Conservation (phyloP, 2,797 vertebrate genomes). For the Eospalax fontanierii region DNA sequence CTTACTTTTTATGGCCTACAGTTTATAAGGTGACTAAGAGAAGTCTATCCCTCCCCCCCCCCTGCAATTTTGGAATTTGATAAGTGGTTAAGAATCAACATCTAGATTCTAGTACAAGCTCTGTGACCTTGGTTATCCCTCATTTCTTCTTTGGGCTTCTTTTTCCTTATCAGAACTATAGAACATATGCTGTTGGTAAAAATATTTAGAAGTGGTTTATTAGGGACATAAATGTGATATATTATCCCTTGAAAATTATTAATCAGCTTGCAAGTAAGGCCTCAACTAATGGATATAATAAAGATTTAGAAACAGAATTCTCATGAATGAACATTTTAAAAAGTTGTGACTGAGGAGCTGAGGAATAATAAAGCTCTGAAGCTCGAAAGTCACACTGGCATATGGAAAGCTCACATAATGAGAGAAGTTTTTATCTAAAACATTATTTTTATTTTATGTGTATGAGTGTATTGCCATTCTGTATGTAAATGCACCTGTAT, state of each 20-base stretch:
- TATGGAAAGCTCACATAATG: not conserved
- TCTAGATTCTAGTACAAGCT: not conserved
- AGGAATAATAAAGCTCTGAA: slow-evolving; percentile 9
- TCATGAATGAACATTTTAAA: slow-evolving; percentile 5
- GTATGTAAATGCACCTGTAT: not conserved
- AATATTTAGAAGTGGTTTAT: slow-evolving; percentile 2
- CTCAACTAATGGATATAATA: slow-evolving; percentile 43
- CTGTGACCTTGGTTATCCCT: not conserved
- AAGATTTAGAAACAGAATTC: slow-evolving; percentile 59
- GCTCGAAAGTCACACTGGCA: slow-evolving; percentile 29
- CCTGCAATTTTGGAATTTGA: slow-evolving; percentile 1
- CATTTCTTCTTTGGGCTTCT: slow-evolving; percentile 44
- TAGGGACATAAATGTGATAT: slow-evolving; percentile 51
- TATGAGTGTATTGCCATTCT: not conserved
- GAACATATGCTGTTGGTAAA: slow-evolving; percentile 32
- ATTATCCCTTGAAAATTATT: slow-evolving; percentile 52
- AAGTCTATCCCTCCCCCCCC: not conserved
- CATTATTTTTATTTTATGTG: not conserved
- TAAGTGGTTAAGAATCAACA: not conserved
- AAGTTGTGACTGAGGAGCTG: not conserved
- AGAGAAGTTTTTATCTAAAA: slow-evolving; percentile 36
- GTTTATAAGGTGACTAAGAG: slow-evolving; percentile 58
- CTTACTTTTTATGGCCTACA: not conserved
- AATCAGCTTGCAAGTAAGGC: slow-evolving; percentile 47
- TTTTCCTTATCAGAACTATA: slow-evolving; percentile 50